Evolutionary conservation across 1,140 invertebrate species (phyloP), one percentile per base, ranked within the genome.

Genomic region (Adoxophyes honmai): DNA sequence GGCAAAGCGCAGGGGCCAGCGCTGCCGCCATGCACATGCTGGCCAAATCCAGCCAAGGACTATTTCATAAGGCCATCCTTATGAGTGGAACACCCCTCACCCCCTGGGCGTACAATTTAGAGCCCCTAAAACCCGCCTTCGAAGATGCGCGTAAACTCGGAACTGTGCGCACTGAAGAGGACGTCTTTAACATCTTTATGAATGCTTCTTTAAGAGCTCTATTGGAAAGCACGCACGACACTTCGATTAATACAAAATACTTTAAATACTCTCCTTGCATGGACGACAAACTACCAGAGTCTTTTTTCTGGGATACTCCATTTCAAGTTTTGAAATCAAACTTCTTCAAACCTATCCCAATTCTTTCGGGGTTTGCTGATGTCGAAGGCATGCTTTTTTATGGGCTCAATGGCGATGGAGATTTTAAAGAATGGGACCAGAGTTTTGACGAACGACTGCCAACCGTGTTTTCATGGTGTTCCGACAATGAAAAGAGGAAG

Each of bases 1-100:
- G 90, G 0, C 82, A 89, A 54, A 90, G 90, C 51, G 89, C 89
- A 1, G 90, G 90, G 0, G 84, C 80, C 2, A 75, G 70, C 36
- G 69, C 82, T 1, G 77, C 75, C 0, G 68, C 75, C 7, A 73
- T 88, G 66, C 86, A 87, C 48, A 34, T 86, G 9, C 58, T 87
- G 4, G 79, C 83, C 0, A 62, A 68, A 52, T 53, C 52, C n/a
- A 86, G 82, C 28, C 62, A 57, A 58, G 81, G 77, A 48, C 48
- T 83, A 34, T 83, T 81, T 51, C 73, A 83, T 54, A 81, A 79
- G 62, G 63, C 66, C 0, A 66, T 77, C 14, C 55, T 85, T 6
- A 63, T 83, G 62, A 85, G 83, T 51, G 86, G 86, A 0, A 66
- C 74, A 6, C 63, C 76, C 15, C 55, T 88, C 13, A 66, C 75